phyloP scores from a whole-genome alignment of 2,113 vertebrate species.

The Phasianus colchicus region DNA sequence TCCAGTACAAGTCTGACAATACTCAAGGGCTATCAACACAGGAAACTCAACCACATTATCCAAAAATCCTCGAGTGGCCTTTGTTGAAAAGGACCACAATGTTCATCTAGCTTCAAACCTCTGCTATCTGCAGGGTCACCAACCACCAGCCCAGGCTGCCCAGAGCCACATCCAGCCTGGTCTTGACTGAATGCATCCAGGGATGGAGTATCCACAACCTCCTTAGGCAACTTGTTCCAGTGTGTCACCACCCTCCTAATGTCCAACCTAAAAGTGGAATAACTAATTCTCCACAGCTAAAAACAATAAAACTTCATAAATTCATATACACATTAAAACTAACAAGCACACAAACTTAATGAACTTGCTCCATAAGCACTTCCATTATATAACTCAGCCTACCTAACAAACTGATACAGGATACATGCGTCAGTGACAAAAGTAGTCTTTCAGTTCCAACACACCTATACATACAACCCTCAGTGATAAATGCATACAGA shows the following conservation, averaged over 20 bases:
- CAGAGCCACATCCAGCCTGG: too few species aligned
- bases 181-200: too few species aligned
- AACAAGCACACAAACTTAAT: not conserved
- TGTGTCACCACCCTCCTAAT: too few species aligned
- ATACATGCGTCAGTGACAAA: not conserved
- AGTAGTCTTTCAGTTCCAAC: not conserved
- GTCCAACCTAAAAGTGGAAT: too few species aligned
- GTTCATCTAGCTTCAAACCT: too few species aligned
- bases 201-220: too few species aligned
- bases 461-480: not conserved
- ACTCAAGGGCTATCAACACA: not conserved
- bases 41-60: not conserved
- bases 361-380: not conserved
- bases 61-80: too few species aligned
- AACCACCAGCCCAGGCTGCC: too few species aligned
- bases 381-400: not conserved
- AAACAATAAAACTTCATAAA: fast-evolving
- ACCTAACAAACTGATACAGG: not conserved
- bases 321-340: not conserved
- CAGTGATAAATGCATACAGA: not conserved
- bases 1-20: not conserved
- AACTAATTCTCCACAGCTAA: not conserved
- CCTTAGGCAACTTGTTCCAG: too few species aligned
- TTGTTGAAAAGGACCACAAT: too few species aligned
- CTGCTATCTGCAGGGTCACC: too few species aligned